Conservation (phyloP, 2,113 vertebrate species). For the Sceloporus tristichus region DNA sequence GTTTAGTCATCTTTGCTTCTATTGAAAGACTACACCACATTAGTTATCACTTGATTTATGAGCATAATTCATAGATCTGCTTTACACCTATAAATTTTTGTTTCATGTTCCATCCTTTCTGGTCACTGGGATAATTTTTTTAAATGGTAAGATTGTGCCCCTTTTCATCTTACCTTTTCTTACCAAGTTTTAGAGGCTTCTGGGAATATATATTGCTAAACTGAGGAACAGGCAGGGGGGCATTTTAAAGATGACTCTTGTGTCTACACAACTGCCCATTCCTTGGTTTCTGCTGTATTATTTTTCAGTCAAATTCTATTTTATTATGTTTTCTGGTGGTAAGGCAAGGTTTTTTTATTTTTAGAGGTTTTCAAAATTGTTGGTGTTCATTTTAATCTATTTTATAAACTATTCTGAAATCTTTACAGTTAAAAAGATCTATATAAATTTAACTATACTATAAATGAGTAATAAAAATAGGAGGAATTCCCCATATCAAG, state of each 20-base stretch:
- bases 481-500: neutral
- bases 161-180: neutral
- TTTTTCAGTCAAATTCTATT: neutral
- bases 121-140: neutral
- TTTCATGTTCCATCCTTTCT: neutral
- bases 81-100: neutral
- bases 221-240: neutral
- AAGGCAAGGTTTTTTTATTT: neutral
- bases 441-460: neutral
- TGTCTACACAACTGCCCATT: too few relatives aligned
- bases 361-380: neutral
- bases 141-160: neutral
- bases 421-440: neutral
- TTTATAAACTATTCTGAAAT: neutral
- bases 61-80: neutral
- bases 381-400: neutral
- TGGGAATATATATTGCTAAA: neutral
- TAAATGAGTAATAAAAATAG: neutral
- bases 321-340: neutral
- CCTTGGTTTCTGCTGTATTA: neutral
- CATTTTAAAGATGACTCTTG: neutral
- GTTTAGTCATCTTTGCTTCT: too few relatives aligned
- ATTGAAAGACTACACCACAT: neutral
- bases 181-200: too few relatives aligned
- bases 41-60: neutral